Base-by-base conservation (phyloP, 2,797 vertebrate genomes). In the Danio aesculapii region DNA sequence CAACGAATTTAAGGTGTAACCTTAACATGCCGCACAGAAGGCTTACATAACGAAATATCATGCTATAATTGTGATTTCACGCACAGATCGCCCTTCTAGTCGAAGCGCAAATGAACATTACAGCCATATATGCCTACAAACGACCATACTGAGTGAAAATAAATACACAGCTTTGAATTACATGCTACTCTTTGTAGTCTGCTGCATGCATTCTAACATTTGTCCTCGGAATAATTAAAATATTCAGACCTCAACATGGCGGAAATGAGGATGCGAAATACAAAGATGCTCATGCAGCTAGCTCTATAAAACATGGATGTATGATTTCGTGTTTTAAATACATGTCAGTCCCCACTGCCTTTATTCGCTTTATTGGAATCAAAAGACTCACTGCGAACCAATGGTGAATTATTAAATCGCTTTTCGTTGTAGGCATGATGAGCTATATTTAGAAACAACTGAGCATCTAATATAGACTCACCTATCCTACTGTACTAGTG, bases 401-500 rank as follows among this genome's bases (percentile, higher is more conserved):
- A 62, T n/a, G 6, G 47, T 41, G 16, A 16, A 21, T 74, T 49
- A 58, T 50, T 5, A 11, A 11, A 50, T 17, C 3, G 1, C 58
- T 17, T 55, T 71, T 53, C 8, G 41, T 64, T 43, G 19, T 73
- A 57, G 17, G 17, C 49, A 55, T 57, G 41, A 64, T 17, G 61
- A 0, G 77, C 71, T 70, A 69, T 63, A 86, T 61, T 83, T 80
- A 85, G 71, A 55, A 8, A 76, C 9, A 43, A 11, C 83, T 46
- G 85, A 7, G 75, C 7, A 50, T 13, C 83, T 58, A 84, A 71
- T 30, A 53, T 85, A 81, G 79, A 82, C 55, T 71, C 47, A 67
- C 78, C 79, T 80, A 70, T 71, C 46, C 47, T 66, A 81, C 70
- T 81, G 79, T 61, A 75, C 70, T 39, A 70, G 66, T 79, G 76